Conservation (phyloP, 2,888 invertebrate species). For the Nomada fucata region DNA sequence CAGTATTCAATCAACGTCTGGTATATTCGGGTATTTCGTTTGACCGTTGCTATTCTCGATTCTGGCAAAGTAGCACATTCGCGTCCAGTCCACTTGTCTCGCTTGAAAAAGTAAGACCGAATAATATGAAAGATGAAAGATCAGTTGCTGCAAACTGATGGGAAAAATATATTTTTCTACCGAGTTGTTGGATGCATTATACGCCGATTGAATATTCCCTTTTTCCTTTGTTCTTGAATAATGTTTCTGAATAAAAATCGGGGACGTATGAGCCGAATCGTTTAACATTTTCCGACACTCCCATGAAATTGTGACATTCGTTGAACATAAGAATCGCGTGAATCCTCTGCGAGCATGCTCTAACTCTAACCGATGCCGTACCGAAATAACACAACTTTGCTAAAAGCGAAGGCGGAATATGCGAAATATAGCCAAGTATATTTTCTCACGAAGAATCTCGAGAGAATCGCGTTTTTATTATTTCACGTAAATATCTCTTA, state of each 20-base stretch:
- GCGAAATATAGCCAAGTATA: conserved; percentile 46
- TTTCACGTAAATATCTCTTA: background rate
- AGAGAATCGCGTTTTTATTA: conserved; percentile 23
- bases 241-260: no score
- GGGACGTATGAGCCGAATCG: background rate
- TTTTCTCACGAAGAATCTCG: conserved; percentile 36
- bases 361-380: conserved; percentile 39
- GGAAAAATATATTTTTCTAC: background rate
- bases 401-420: conserved; percentile 55
- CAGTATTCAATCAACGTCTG: conserved; percentile 66
- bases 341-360: conserved; percentile 13
- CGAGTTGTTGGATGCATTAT: no score
- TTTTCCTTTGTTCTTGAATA: background rate
- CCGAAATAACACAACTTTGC: conserved; percentile 61
- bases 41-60: conserved; percentile 70
- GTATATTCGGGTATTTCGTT: conserved; percentile 66
- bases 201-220: background rate
- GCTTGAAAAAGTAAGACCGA: conserved; percentile 29
- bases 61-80: conserved; percentile 64
- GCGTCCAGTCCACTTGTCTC: conserved; percentile 40
- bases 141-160: background rate
- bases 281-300: background rate
- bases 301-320: conserved; percentile 15
- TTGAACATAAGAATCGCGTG: conserved; percentile 28
- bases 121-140: conserved; percentile 7